Percentiles rank a stretch among this genome's conserved stretches.
Evolutionary conservation across 2,797 vertebrate species (phyloP).

Genomic region (Neopelma chrysocephalum): DNA sequence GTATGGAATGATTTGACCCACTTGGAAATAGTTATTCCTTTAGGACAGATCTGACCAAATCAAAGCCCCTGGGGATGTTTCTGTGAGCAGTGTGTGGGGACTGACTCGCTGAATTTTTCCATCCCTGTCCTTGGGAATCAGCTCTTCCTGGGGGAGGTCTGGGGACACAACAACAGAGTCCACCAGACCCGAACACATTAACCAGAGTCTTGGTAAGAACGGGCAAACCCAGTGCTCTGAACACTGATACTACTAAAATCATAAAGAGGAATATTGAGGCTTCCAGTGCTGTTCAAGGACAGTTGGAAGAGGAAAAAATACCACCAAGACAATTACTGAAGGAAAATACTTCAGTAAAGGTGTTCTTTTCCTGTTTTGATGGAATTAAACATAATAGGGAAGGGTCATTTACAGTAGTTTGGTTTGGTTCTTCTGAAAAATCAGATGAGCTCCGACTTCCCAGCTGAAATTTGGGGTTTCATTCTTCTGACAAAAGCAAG

Average conservation of each 20-base stretch:
- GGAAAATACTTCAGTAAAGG: neutral
- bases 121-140: neutral
- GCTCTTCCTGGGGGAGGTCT: neutral
- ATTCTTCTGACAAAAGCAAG: neutral
- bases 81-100: neutral
- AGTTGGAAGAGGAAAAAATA: neutral
- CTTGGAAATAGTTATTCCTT: neutral
- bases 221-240: neutral
- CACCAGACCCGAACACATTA: neutral
- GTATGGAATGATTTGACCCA: neutral
- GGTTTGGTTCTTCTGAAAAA: neutral
- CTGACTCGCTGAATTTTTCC: neutral
- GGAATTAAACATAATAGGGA: neutral
- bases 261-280: accelerated
- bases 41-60: neutral
- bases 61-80: neutral
- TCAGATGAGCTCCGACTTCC: neutral
- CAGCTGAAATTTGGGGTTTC: neutral
- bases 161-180: neutral
- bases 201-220: neutral
- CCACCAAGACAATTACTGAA: accelerated
- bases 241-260: neutral
- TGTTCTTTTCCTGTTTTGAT: neutral
- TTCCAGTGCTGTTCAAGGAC: neutral
- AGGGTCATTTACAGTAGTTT: neutral